A percentile compares a stretch with the other conserved stretches of the same genome.
These are phyloP conservation scores for Drosophila greeni DNA, from an alignment of 2,888 invertebrate genomes.

Conservation along the genomic window DNA sequence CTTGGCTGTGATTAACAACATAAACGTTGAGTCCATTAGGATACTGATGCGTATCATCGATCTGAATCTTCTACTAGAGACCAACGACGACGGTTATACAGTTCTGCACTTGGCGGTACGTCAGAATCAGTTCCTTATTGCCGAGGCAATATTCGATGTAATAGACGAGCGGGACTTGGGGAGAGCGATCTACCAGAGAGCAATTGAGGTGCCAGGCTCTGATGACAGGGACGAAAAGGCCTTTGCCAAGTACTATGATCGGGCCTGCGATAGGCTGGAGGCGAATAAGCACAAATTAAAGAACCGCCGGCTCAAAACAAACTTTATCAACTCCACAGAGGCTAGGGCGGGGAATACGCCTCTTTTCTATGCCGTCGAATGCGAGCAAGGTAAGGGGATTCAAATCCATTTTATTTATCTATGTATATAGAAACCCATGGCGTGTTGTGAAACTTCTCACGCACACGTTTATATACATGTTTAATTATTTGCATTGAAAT, in stretches of 20 bases:
- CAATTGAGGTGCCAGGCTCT: slow-evolving; percentile 1
- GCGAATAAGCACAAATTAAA: slow-evolving; percentile 25
- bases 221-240: slow-evolving; percentile 30
- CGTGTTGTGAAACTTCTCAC: no score
- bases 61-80: slow-evolving; percentile 59
- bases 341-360: slow-evolving; percentile 71
- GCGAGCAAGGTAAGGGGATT: slow-evolving; percentile 59
- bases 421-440: not conserved
- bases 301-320: slow-evolving; percentile 48
- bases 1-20: slow-evolving; percentile 71
- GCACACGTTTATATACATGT: not conserved
- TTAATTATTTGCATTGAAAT: not conserved
- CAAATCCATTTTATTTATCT: not conserved
- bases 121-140: slow-evolving; percentile 66
- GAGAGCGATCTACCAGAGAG: slow-evolving; percentile 47
- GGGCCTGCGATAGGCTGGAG: slow-evolving; percentile 53
- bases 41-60: slow-evolving; percentile 65
- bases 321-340: slow-evolving; percentile 71
- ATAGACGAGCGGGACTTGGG: slow-evolving; percentile 66
- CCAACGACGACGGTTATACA: slow-evolving; percentile 76
- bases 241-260: slow-evolving; percentile 62
- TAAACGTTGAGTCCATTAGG: slow-evolving; percentile 57
- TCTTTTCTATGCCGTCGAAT: slow-evolving; percentile 74
- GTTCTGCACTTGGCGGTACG: slow-evolving; percentile 74
- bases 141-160: slow-evolving; percentile 68